Percentiles rank a stretch among this genome's conserved stretches.
phyloP scores from a whole-genome alignment of 1,140 invertebrate species.

The Chironomus tepperi region DNA sequence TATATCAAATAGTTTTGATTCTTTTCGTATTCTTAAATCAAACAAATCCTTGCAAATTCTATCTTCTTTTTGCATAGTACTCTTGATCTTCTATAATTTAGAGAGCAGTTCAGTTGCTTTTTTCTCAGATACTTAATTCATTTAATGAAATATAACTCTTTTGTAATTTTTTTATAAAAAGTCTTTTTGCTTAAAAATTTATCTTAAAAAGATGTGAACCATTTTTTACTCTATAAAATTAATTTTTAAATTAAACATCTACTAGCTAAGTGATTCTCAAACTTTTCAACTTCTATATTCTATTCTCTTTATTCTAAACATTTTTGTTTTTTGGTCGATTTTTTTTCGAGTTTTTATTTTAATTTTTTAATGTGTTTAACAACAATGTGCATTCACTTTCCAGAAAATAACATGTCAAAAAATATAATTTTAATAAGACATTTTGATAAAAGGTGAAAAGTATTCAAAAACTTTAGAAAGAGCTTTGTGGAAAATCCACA shows the following conservation, averaged over 20 bases:
- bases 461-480: not conserved
- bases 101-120: not conserved
- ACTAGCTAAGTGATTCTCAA: constrained; percentile 12
- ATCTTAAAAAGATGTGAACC: too few relatives aligned
- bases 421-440: not conserved
- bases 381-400: not conserved
- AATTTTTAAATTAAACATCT: not conserved
- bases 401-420: not conserved
- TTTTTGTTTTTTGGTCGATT: not conserved
- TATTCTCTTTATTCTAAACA: not conserved
- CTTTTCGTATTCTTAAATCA: not conserved
- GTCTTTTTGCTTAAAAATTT: too few relatives aligned
- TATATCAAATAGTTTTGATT: too few relatives aligned
- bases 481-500: not conserved
- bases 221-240: not conserved
- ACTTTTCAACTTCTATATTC: not conserved
- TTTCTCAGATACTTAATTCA: not conserved
- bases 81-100: not conserved
- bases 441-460: not conserved
- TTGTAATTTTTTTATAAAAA: constrained; percentile 11
- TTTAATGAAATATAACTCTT: not conserved
- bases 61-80: not conserved
- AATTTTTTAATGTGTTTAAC: not conserved
- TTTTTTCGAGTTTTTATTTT: not conserved
- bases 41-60: not conserved